A percentile compares a stretch with the other conserved stretches of the same genome.
Conservation (phyloP, 1,140 invertebrate genomes). For the Monomorium pharaonis region DNA sequence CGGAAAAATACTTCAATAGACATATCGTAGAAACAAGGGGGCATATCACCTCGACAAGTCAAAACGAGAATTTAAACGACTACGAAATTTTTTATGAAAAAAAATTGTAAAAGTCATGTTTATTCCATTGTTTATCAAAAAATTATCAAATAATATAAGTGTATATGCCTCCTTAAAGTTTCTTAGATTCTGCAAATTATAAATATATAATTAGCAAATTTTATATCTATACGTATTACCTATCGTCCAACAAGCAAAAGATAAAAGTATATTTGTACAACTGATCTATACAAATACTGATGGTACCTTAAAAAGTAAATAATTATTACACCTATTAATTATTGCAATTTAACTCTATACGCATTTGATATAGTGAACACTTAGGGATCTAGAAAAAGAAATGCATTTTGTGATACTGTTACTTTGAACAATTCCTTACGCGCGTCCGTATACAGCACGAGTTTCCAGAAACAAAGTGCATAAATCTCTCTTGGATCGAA, state of each 20-base stretch:
- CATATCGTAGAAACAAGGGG: not conserved
- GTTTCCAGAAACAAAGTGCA: not conserved
- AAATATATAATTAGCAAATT: not conserved
- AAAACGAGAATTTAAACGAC: too few relatives aligned
- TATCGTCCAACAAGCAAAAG: not conserved
- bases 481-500: not conserved
- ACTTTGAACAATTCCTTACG: not conserved
- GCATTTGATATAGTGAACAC: constrained; percentile 25
- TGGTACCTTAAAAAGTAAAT: constrained; percentile 40
- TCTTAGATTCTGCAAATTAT: not conserved
- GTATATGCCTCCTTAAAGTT: too few relatives aligned
- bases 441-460: not conserved
- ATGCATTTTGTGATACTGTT: constrained; percentile 6
- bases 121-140: too few relatives aligned
- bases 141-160: too few relatives aligned
- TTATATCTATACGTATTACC: not conserved
- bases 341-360: constrained; percentile 49
- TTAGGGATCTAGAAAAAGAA: constrained; percentile 44
- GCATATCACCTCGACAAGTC: too few relatives aligned
- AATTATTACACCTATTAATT: constrained; percentile 44
- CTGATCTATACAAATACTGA: constrained; percentile 43
- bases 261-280: constrained; percentile 4
- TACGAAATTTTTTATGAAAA: too few relatives aligned
- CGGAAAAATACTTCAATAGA: constrained; percentile 7
- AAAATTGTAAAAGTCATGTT: too few relatives aligned